Evolutionary conservation across 2,888 invertebrate species (phyloP).

Genomic region (Eupithecia inturbata): DNA sequence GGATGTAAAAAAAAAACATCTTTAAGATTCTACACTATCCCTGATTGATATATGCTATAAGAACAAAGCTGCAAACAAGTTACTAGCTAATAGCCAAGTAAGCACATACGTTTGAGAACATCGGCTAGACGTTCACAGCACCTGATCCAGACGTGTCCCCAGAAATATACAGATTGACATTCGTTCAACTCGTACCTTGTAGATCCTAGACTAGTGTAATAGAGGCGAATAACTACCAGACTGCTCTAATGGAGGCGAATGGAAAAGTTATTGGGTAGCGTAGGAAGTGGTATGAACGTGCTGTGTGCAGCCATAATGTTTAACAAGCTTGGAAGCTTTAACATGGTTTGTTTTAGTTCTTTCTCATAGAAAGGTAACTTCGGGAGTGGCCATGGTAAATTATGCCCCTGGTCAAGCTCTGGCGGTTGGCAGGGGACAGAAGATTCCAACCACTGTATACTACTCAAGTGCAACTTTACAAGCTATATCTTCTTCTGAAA

Average conservation of each 20-base stretch:
- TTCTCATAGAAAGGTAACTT: too few relatives aligned
- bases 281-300: neutral
- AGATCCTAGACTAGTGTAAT: neutral
- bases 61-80: neutral
- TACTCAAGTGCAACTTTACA: too few relatives aligned
- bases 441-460: too few relatives aligned
- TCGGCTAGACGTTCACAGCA: conserved; percentile 1
- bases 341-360: too few relatives aligned
- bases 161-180: neutral
- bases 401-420: too few relatives aligned
- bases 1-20: too few relatives aligned
- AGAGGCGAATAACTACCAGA: neutral
- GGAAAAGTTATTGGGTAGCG: neutral
- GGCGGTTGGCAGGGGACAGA: neutral
- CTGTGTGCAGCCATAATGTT: too few relatives aligned
- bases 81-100: neutral
- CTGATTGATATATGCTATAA: neutral
- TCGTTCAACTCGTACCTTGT: neutral
- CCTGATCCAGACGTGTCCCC: conserved; percentile 5
- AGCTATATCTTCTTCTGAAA: too few relatives aligned
- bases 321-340: neutral
- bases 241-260: neutral
- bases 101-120: neutral
- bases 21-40: neutral
- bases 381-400: too few relatives aligned